These are phyloP conservation scores for Microdon myrmicae DNA, from an alignment of 2,888 invertebrate genomes.

Conservation along the genomic window DNA sequence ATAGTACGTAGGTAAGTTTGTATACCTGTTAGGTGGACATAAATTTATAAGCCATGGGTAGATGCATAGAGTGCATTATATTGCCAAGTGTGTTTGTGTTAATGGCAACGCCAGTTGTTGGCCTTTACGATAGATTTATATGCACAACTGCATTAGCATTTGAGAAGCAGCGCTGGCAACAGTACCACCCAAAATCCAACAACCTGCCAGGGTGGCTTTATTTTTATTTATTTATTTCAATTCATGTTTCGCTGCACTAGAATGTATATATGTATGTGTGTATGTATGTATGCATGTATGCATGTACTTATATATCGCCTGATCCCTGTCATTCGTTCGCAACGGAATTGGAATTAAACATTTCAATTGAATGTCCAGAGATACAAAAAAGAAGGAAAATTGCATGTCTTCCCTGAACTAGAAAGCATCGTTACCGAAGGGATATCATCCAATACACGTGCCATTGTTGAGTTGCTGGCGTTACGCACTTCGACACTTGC, in stretches of 20 bases:
- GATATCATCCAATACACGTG: conserved; percentile 40
- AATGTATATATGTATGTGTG: too few relatives aligned
- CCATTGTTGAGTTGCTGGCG: conserved; percentile 40
- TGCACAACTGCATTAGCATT: conserved; percentile 38
- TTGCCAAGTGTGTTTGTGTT: conserved; percentile 17
- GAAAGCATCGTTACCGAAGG: conserved; percentile 19
- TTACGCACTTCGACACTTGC: conserved; percentile 43
- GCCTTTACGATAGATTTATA: conserved; percentile 17
- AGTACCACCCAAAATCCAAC: conserved; percentile 46
- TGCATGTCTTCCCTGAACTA: conserved; percentile 40
- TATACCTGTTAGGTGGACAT: too few relatives aligned
- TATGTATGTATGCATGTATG: too few relatives aligned
- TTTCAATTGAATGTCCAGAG: conserved; percentile 22
- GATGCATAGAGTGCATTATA: conserved; percentile 1
- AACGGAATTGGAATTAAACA: conserved; percentile 37
- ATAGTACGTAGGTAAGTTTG: conserved; percentile 20
- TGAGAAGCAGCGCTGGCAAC: conserved; percentile 16
- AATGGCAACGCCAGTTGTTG: conserved; percentile 34
- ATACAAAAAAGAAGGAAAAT: conserved; percentile 33
- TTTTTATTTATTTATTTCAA: conserved; percentile 2
- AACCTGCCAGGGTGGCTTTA: conserved; percentile 40
- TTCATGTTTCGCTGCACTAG: too few relatives aligned
- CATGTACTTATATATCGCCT: conserved; percentile 1
- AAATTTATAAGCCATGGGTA: background rate
- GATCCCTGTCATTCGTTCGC: conserved; percentile 1